Evolutionary conservation across 2,797 vertebrate species (phyloP).

Genomic region (Neosilurus mollespiculum): DNA sequence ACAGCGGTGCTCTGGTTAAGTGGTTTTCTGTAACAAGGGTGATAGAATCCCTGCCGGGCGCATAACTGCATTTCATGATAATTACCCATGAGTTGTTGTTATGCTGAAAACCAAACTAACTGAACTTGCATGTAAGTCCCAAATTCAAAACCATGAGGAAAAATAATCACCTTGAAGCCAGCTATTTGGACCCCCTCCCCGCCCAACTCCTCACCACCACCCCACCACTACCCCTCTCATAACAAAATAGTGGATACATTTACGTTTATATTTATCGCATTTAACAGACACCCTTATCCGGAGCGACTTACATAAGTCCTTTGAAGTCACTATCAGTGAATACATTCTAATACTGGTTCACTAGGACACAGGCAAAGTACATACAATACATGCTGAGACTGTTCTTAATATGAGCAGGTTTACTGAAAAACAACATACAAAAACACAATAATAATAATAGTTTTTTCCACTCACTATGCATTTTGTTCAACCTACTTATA

Average conservation of each 20-base stretch:
- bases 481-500: not conserved
- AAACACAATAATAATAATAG: too few species aligned
- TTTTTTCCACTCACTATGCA: not conserved
- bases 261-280: too few species aligned
- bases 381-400: too few species aligned
- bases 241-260: not conserved
- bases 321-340: too few species aligned
- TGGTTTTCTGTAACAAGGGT: constrained; percentile 27
- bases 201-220: too few species aligned
- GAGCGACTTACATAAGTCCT: too few species aligned
- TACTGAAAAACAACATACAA: too few species aligned
- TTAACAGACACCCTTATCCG: too few species aligned
- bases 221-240: not conserved
- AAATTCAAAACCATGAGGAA: not conserved
- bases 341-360: too few species aligned
- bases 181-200: not conserved
- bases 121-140: not conserved
- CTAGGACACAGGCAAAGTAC: too few species aligned
- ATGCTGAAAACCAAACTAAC: not conserved
- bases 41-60: constrained; percentile 8
- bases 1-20: constrained; percentile 32
- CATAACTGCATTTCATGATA: constrained; percentile 31
- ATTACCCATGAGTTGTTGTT: constrained; percentile 27
- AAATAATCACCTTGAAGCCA: not conserved
- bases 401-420: not conserved